These are phyloP conservation scores for Drosophila suzukii DNA, from an alignment of 1,140 invertebrate genomes.

Conservation along the genomic window DNA sequence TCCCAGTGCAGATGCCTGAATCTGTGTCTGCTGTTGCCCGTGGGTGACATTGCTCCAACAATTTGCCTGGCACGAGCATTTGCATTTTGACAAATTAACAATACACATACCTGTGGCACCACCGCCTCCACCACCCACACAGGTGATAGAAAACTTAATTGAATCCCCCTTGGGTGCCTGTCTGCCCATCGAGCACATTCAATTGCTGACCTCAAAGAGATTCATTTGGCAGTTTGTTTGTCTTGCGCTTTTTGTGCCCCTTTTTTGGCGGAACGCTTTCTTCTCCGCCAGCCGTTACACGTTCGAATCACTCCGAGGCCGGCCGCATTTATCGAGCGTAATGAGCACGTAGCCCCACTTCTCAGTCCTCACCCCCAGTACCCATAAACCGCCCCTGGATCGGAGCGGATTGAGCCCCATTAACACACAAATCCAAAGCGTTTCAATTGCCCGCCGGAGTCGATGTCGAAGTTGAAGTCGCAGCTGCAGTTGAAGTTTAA, in stretches of 20 bases:
- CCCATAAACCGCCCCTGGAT: neutral
- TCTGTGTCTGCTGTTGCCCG: conserved; percentile 1
- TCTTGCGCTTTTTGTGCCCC: conserved; percentile 25
- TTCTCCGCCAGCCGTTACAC: conserved; percentile 52
- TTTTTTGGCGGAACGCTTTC: conserved; percentile 67
- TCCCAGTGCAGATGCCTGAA: conserved; percentile 5
- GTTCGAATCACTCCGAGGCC: conserved; percentile 43
- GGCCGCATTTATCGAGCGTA: conserved; percentile 63
- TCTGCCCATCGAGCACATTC: conserved; percentile 32
- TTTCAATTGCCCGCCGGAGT: conserved; percentile 30
- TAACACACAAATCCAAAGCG: conserved; percentile 55
- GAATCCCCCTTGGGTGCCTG: conserved; percentile 20
- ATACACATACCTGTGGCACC: conserved; percentile 30
- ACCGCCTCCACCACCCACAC: conserved; percentile 13
- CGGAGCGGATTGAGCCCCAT: conserved; percentile 27
- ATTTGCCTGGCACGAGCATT: conserved; percentile 24
- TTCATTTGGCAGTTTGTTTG: conserved; percentile 35
- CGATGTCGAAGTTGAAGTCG: conserved; percentile 5
- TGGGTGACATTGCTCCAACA: conserved; percentile 14
- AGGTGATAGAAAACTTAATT: conserved; percentile 42
- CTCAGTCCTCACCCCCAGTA: neutral
- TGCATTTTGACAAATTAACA: conserved; percentile 50
- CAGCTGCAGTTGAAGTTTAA: conserved; percentile 11
- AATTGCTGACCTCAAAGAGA: conserved; percentile 65
- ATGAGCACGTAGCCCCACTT: conserved; percentile 35